phyloP scores from a whole-genome alignment of 2,888 invertebrate species.

The Acronicta alni region DNA sequence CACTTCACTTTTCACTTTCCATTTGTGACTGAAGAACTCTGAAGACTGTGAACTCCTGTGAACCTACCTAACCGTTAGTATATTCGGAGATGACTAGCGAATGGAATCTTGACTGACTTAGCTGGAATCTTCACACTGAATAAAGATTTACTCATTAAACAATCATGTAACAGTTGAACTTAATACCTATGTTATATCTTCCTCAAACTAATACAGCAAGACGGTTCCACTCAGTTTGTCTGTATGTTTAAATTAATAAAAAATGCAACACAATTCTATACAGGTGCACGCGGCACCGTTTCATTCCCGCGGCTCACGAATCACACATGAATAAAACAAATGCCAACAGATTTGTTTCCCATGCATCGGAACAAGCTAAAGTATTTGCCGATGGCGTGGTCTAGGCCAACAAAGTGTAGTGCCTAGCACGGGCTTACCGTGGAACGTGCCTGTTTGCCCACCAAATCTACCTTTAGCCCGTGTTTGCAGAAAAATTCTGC shows the following conservation, averaged over 20 bases:
- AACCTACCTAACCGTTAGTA: too few relatives aligned
- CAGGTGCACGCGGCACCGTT: conserved; percentile 36
- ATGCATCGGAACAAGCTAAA: conserved; percentile 49
- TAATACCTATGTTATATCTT: too few relatives aligned
- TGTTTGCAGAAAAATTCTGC: conserved; percentile 67
- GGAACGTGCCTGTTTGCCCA: conserved; percentile 58
- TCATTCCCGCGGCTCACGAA: conserved; percentile 28
- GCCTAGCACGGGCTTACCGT: conserved; percentile 53
- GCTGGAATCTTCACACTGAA: too few relatives aligned
- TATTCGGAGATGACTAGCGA: too few relatives aligned
- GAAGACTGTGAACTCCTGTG: too few relatives aligned
- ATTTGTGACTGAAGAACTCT: too few relatives aligned
- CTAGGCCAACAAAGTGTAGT: conserved; percentile 54
- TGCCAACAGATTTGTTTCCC: conserved; percentile 49
- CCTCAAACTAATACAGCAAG: conserved; percentile 2
- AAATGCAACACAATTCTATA: conserved; percentile 38
- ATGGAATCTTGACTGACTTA: too few relatives aligned
- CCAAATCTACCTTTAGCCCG: conserved; percentile 56
- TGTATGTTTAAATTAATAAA: conserved; percentile 39
- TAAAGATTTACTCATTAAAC: too few relatives aligned
- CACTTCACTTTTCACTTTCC: too few relatives aligned
- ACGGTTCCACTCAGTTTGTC: background rate
- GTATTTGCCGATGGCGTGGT: conserved; percentile 53
- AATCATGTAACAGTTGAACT: too few relatives aligned
- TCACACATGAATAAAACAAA: conserved; percentile 53